Evolutionary conservation across 2,113 vertebrate genomes (phyloP).

Genomic region (Climacteris rufus): DNA sequence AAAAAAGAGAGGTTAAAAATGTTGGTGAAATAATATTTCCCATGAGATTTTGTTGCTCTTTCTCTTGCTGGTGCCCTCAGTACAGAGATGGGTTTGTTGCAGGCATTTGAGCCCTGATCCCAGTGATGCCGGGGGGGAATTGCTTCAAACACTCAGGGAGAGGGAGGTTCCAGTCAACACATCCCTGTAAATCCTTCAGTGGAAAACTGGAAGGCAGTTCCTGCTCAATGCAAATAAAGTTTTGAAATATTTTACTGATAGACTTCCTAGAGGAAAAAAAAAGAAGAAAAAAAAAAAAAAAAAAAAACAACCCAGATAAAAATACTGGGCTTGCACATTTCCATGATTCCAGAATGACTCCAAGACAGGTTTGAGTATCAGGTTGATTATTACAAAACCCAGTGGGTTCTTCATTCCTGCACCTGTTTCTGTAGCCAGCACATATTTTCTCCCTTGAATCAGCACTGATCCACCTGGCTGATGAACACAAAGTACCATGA

Average conservation of each 20-base stretch:
- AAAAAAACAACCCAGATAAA: background rate
- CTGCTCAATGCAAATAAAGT: background rate
- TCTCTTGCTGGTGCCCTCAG: background rate
- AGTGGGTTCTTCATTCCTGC: background rate
- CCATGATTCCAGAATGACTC: background rate
- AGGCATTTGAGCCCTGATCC: background rate
- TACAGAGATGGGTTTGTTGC: background rate
- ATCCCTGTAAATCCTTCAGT: background rate
- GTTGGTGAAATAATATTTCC: background rate
- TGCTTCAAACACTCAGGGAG: background rate
- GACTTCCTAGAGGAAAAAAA: background rate
- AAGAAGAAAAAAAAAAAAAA: background rate
- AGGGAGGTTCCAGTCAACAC: background rate
- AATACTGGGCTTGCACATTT: background rate
- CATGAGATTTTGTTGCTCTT: background rate
- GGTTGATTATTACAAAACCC: background rate
- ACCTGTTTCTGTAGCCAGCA: constrained; percentile 1
- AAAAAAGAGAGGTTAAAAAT: background rate
- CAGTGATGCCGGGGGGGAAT: background rate
- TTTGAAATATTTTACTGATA: background rate
- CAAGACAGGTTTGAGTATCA: background rate
- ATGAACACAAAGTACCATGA: background rate
- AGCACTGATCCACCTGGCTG: background rate
- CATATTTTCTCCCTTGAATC: background rate
- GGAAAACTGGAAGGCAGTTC: background rate